Evolutionary conservation across 1,140 invertebrate species (phyloP).

Genomic region (Goniozus legneri): DNA sequence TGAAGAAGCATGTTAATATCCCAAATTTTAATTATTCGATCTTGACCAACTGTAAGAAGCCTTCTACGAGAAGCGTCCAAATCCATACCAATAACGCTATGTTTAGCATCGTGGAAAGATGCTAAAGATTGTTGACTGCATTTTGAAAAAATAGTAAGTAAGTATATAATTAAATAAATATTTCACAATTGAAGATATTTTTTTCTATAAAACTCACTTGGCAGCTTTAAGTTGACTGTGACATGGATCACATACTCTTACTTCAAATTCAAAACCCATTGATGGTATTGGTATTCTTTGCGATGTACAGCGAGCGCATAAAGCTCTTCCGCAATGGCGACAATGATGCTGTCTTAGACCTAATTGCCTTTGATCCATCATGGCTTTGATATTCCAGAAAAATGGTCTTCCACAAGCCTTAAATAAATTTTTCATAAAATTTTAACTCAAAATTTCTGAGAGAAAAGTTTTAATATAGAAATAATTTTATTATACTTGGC

Average conservation of each 20-base stretch:
- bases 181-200: not conserved
- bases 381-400: conserved; percentile 97
- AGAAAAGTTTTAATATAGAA: not conserved
- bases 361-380: conserved; percentile 95
- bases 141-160: conserved; percentile 1
- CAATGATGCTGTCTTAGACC: conserved; percentile 89
- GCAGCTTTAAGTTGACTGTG: conserved; percentile 76
- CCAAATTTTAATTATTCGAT: conserved; percentile 91
- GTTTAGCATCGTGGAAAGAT: conserved; percentile 92
- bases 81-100: conserved; percentile 84
- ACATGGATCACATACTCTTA: conserved; percentile 92
- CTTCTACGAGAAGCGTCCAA: conserved; percentile 82
- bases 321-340: conserved; percentile 86
- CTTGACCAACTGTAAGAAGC: conserved; percentile 89
- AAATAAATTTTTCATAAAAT: not conserved
- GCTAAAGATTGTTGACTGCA: conserved; percentile 84
- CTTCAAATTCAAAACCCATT: conserved; percentile 98
- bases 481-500: conserved; percentile 51
- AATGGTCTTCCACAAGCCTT: conserved; percentile 90
- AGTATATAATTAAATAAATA: conserved; percentile 11
- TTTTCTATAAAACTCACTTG: conserved; percentile 71
- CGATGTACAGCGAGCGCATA: conserved; percentile 89
- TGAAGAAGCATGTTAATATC: conserved; percentile 64
- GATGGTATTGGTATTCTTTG: conserved; percentile 84
- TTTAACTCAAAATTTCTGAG: not conserved